Evolutionary conservation across 2,888 invertebrate species (phyloP).

Genomic region (Syrphus vitripennis): DNA sequence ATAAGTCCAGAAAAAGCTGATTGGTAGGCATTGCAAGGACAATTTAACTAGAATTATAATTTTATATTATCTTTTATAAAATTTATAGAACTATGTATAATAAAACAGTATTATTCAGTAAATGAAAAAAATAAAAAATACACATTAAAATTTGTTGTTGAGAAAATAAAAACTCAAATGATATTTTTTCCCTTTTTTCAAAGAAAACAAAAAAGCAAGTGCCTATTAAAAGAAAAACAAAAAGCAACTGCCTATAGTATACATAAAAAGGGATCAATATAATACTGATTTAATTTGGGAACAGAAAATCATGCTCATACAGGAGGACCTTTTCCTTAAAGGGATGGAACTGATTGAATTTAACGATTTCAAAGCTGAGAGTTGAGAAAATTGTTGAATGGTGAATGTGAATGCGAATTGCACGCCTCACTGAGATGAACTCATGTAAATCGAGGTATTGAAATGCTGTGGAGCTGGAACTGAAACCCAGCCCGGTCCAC

Average conservation of each 20-base stretch:
- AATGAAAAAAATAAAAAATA: too few relatives aligned
- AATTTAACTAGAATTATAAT: too few relatives aligned
- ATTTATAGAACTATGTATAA: too few relatives aligned
- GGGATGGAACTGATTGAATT: slow-evolving; percentile 16
- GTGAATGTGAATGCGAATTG: neutral
- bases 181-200: neutral
- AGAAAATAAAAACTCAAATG: too few relatives aligned
- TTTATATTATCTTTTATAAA: too few relatives aligned
- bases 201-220: neutral
- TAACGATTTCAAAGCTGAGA: slow-evolving; percentile 23
- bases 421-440: slow-evolving; percentile 29
- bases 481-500: neutral
- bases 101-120: too few relatives aligned
- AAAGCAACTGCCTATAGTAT: too few relatives aligned
- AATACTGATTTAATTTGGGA: neutral
- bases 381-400: slow-evolving; percentile 12
- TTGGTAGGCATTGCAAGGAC: too few relatives aligned
- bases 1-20: too few relatives aligned
- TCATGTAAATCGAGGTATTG: slow-evolving; percentile 43
- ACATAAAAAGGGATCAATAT: neutral
- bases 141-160: too few relatives aligned
- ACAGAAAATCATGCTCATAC: neutral
- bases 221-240: neutral
- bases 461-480: neutral
- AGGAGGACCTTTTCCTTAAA: neutral